Evolutionary conservation across 1,140 invertebrate genomes (phyloP), one percentile per base, ranked within the genome.

Genomic region (Heliconius nattereri): DNA sequence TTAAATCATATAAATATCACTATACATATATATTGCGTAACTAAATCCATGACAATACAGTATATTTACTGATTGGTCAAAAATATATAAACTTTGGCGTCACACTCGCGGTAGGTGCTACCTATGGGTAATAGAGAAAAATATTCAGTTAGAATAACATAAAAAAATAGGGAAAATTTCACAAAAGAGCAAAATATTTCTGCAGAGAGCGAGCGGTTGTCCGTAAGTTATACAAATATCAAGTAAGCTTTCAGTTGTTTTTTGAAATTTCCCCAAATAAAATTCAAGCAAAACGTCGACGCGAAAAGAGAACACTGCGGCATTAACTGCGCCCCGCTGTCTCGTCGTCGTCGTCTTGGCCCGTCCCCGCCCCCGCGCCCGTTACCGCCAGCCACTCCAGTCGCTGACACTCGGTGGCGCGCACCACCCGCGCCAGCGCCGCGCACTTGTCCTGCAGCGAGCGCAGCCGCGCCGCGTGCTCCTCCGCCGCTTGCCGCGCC

Each of bases 361-460:
- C 52, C 76, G 71, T 73, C 11, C 60, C 75, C 49, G 7, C 32
- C 16, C 16, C 29, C 70, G n/a, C 76, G 52, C 81, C 84, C 73
- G 80, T 86, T 73, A 85, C 74, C 96, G 89, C 86, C 77, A 88
- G 94, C 60, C 96, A 88, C 85, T 97, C 96, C 73, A 97, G 92
- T 8, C 97, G 96, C 78, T 96, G 95, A 57, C 96, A 95, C 85
- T 97, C 97, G 76, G 97, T 91, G 54, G 96, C 94, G 78, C 96
- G 94, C 88, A 96, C 97, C 40, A 97, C 96, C 37, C 95, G 94
- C 84, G 96, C 95, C 83, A 97, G 96, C 8, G 96, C 95, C 74
- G 95, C 95, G 87, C 97, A 97, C 87, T 97, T 97, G 70, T 96
- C 96, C 85, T 97, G 96, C 2, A 97, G 94, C 5, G 96, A 95